Conservation (phyloP, 2,888 invertebrate genomes). For the Protophormia terraenovae region DNA sequence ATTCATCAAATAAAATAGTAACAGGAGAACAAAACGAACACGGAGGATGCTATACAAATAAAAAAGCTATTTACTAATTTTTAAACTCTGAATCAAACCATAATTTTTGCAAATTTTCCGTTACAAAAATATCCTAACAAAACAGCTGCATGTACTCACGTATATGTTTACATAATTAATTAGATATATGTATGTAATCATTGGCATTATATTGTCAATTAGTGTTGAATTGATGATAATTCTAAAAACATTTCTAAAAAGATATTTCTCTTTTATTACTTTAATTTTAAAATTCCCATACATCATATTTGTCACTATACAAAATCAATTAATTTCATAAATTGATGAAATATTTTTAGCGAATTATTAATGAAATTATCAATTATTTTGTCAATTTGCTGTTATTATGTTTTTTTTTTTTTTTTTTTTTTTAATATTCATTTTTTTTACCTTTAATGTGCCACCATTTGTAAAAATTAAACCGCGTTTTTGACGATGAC, state of each 20-base stretch:
- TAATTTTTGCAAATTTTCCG: background rate
- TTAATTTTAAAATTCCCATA: background rate
- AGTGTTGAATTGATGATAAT: background rate
- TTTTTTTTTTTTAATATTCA: background rate
- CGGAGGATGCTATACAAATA: no score
- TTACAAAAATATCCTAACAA: background rate
- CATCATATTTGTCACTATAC: background rate
- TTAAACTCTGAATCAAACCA: no score
- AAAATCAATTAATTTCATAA: background rate
- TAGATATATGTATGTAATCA: background rate
- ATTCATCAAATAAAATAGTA: no score
- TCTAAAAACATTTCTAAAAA: background rate
- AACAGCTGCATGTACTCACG: background rate
- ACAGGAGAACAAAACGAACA: no score
- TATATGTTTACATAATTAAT: background rate
- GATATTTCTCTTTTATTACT: background rate
- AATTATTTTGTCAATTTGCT: background rate
- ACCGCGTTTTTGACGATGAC: constrained; percentile 70
- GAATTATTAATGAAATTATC: background rate
- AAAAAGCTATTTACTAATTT: no score
- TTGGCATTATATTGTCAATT: background rate
- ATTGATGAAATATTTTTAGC: background rate
- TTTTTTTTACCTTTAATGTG: constrained; percentile 69
- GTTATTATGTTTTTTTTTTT: background rate
- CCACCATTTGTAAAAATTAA: constrained; percentile 72